These are phyloP conservation scores for Drosophila vallismaia DNA, from an alignment of 2,888 invertebrate species.

Conservation along the genomic window DNA sequence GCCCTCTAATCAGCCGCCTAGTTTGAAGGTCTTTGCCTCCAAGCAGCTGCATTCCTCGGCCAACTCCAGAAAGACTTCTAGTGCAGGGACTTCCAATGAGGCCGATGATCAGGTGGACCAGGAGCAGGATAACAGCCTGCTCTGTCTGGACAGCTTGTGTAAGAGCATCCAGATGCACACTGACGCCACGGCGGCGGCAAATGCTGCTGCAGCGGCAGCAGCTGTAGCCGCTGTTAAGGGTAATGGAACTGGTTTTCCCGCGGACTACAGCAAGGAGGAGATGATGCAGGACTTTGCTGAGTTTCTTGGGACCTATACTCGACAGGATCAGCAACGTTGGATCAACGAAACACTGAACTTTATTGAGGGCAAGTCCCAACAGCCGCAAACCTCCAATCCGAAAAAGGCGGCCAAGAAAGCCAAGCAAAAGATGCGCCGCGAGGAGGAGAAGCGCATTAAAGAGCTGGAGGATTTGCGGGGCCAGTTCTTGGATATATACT, in stretches of 20 bases:
- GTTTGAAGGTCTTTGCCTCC: slow-evolving; percentile 62
- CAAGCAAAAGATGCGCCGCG: slow-evolving; percentile 83
- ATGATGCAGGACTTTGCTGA: slow-evolving; percentile 81
- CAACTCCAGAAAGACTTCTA: slow-evolving; percentile 38
- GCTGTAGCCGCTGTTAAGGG: slow-evolving; percentile 30
- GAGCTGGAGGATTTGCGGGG: slow-evolving; percentile 81
- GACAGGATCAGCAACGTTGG: slow-evolving; percentile 81
- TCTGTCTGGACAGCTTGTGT: slow-evolving; percentile 78
- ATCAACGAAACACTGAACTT: slow-evolving; percentile 82
- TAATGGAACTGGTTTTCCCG: slow-evolving; percentile 46
- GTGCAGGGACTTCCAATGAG: slow-evolving; percentile 60
- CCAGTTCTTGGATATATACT: slow-evolving; percentile 83
- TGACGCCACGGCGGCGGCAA: slow-evolving; percentile 40
- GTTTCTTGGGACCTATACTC: slow-evolving; percentile 78
- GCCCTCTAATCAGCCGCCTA: slow-evolving; percentile 52
- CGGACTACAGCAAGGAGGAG: slow-evolving; percentile 70
- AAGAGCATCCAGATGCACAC: slow-evolving; percentile 78
- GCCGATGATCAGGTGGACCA: slow-evolving; percentile 58
- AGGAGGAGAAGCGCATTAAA: slow-evolving; percentile 82
- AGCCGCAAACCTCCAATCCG: slow-evolving; percentile 81
- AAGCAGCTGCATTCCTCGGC: slow-evolving; percentile 62
- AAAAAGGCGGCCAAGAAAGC: slow-evolving; percentile 84
- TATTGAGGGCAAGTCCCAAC: slow-evolving; percentile 80
- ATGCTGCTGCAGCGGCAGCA: slow-evolving; percentile 42
- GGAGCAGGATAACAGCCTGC: slow-evolving; percentile 77